Evolutionary conservation across 2,797 vertebrate species (phyloP), one percentile per base, ranked within the genome.

Genomic region (Tolypeutes matacus): DNA sequence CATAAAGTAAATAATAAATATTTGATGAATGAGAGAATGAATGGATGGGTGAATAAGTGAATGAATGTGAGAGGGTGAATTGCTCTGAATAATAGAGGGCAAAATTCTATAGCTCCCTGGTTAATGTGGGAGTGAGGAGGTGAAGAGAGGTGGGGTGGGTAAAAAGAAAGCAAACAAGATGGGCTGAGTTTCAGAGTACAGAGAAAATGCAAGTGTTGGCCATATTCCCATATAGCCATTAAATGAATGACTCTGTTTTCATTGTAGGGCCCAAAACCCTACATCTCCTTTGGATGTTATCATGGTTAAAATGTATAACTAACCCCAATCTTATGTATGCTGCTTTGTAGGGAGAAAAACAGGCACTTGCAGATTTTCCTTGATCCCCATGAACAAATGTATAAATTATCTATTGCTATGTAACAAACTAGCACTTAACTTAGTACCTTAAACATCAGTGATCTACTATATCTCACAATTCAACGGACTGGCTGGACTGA

Each of bases 221-320:
- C 7, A 62, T 23, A 42, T 76, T 93, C 73, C 90, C 67, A 76
- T 20, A 29, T 2, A 76, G 85, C 81, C 88, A 83, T 92, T 96
- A 89, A 93, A 87, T 81, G 25, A 83, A 92, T 90, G 92, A 88
- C 95, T 51, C 9, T 62, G 7, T 75, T 96, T 94, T 86, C 84
- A 83, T 83, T 90, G 85, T 64, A 7, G 42, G 69, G 0, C 27
- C 17, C 23, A 83, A 8, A 86, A 70, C 31, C 53, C n/a, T n/a
- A n/a, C n/a, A n/a, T 86, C 92, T 80, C 53, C 12, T 62, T 36
- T 34, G 94, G 53, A 75, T 75, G 58, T 83, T 72, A 62, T 76
- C 65, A 75, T 95, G 73, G 39, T 93, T 81, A 84, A 93, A 92
- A 92, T 64, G 88, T 83, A 31, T 70, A 73, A 83, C 29, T n/a